These are phyloP conservation scores for Meloidogyne exigua DNA, from an alignment of 1,140 invertebrate species.

Conservation along the genomic window DNA sequence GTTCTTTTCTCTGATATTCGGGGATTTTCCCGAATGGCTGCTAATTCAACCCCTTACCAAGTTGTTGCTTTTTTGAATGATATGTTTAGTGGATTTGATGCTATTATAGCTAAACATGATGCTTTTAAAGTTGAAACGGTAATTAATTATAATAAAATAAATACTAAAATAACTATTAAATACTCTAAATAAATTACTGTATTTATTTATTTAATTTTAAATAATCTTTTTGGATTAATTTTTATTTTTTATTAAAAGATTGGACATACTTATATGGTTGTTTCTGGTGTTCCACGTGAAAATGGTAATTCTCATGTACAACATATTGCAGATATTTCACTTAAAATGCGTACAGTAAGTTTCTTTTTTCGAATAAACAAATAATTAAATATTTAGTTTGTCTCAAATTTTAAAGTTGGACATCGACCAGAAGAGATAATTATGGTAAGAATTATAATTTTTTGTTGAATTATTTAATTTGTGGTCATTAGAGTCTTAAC, in stretches of 20 bases:
- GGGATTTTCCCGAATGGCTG: conserved; percentile 58
- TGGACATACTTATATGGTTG: conserved; percentile 85
- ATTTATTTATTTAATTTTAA: no score
- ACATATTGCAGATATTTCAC: conserved; percentile 77
- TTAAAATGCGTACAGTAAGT: conserved; percentile 71
- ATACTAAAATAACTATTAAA: no score
- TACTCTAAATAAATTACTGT: no score
- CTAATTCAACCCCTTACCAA: conserved; percentile 61
- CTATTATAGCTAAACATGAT: conserved; percentile 63
- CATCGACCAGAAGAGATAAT: conserved; percentile 82
- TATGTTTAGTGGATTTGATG: conserved; percentile 63
- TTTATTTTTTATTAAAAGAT: conserved; percentile 67
- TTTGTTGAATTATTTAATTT: no score
- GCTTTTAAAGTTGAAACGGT: conserved; percentile 62
- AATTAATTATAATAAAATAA: no score
- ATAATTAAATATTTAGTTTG: conserved; percentile 68
- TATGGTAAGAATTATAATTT: conserved; percentile 66
- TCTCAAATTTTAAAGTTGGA: conserved; percentile 83
- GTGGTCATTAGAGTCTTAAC: no score
- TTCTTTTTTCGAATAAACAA: not conserved
- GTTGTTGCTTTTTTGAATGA: conserved; percentile 59
- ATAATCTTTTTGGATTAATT: no score
- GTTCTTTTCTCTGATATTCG: conserved; percentile 64
- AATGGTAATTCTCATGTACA: conserved; percentile 72
- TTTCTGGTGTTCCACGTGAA: conserved; percentile 74